Evolutionary conservation across 2,888 invertebrate genomes (phyloP), one percentile per base, ranked within the genome.

Genomic region (Ctena decussata): DNA sequence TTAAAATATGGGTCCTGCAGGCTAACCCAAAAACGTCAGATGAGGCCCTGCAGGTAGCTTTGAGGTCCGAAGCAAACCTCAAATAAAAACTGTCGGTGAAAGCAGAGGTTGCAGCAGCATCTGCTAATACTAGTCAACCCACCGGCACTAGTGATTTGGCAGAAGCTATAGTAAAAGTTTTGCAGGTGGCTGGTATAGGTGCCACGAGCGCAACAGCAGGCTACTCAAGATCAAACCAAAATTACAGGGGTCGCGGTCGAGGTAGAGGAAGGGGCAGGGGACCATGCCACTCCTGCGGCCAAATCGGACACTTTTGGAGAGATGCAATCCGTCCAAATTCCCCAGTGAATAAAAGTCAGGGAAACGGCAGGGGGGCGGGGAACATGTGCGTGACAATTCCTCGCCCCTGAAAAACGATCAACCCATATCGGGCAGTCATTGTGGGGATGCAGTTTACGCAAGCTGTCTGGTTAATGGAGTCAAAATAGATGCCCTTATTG

Each of bases 1-100:
- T 75, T 15, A n/a, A 24, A 39, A 37, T 75, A 53, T 75, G 75
- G 75, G 75, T 75, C 11, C 24, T 75, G 27, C 75, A 75, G 30
- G 21, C 74, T 5, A 74, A 75, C n/a, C 49, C 75, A 3, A 75
- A 57, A 37, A 57, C 57, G 0, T 12, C 57, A 57, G 75, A 75
- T 57, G 75, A 75, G 12, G 60, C 75, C n/a, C 21, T 75, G 8
- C 75, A 75, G 24, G 37, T 49, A 30, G 57, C 75, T 27, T 35
- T 75, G 11, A 37, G 75, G 21, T 53, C 75, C 12, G 57, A 75
- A 24, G 57, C 75, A 3, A 53, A 75, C n/a, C 2, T 75, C 2
- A 15, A 60, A 27, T n/a, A 30, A n/a, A 74, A 75, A 46, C 15
- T 30, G 11, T 11, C 2, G 6, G 41, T 18, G 1, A 44, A 2